Evolutionary conservation across 2,888 invertebrate genomes (phyloP).

Genomic region (Vanessa cardui): DNA sequence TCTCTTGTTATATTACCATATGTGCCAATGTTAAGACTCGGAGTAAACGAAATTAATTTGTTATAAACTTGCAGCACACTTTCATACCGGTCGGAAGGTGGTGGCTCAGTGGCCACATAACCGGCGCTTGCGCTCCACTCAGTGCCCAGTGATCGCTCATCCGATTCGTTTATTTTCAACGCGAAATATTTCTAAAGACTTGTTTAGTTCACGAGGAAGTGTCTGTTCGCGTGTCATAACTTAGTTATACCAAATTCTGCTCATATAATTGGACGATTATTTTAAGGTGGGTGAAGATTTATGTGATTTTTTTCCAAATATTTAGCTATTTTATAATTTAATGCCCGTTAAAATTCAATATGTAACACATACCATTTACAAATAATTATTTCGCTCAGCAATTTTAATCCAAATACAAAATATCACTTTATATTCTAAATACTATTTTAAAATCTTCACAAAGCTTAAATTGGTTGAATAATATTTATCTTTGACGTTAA

Average conservation of each 20-base stretch:
- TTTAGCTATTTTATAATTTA: no score
- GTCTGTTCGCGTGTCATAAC: conserved; percentile 37
- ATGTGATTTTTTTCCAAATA: not conserved
- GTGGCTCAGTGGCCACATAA: conserved; percentile 60
- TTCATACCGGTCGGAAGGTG: conserved; percentile 63
- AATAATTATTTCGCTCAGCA: no score
- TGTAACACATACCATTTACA: no score
- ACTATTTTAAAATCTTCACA: no score
- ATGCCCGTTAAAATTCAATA: no score
- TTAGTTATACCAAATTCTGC: conserved; percentile 14
- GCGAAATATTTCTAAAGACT: conserved; percentile 36
- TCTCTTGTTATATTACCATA: conserved; percentile 55
- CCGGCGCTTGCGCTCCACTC: conserved; percentile 63
- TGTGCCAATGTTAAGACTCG: conserved; percentile 63
- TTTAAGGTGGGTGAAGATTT: conserved; percentile 25
- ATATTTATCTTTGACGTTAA: no score
- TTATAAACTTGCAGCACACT: conserved; percentile 59
- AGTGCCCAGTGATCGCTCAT: conserved; percentile 42
- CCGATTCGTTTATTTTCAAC: conserved; percentile 39
- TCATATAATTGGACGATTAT: conserved; percentile 27
- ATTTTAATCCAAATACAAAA: no score
- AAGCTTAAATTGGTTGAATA: no score
- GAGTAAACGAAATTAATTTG: conserved; percentile 75
- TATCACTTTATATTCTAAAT: no score
- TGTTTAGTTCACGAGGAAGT: conserved; percentile 41